Evolutionary conservation across 2,888 invertebrate genomes (phyloP).

Genomic region (Achlya flavicornis): DNA sequence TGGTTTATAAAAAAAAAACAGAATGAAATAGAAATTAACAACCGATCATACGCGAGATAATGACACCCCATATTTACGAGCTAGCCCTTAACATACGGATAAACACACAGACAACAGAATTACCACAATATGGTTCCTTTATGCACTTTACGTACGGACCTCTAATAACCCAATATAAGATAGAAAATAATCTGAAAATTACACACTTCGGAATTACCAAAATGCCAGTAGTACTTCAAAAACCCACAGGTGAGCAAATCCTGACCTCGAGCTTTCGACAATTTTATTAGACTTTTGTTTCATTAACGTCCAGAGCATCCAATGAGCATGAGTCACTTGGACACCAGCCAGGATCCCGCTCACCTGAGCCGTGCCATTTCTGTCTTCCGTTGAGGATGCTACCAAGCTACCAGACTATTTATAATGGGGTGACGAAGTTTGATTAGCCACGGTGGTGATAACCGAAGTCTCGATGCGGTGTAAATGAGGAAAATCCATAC

Average conservation of each 20-base stretch:
- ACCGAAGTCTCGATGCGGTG: conserved; percentile 20
- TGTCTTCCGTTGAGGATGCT: conserved; percentile 74
- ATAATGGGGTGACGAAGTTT: conserved; percentile 42
- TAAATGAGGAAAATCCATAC: neutral
- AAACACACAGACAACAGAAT: no score
- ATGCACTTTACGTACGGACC: no score
- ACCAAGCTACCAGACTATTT: conserved; percentile 56
- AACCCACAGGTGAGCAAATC: neutral
- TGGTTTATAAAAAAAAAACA: no score
- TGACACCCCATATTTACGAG: no score
- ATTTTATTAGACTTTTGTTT: conserved; percentile 40
- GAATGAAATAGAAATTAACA: no score
- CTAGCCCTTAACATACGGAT: no score
- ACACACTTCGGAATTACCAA: no score
- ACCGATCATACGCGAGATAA: no score
- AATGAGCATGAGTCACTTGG: conserved; percentile 61
- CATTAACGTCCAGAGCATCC: conserved; percentile 4
- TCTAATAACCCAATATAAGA: no score
- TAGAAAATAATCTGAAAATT: no score
- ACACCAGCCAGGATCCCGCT: conserved; percentile 57
- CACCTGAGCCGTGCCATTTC: conserved; percentile 71
- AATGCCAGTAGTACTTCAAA: neutral
- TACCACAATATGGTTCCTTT: no score
- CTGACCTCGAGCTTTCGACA: conserved; percentile 35
- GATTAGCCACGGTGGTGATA: conserved; percentile 26